Conservation (phyloP, 2,113 vertebrate species). For the Ranitomeya imitator region DNA sequence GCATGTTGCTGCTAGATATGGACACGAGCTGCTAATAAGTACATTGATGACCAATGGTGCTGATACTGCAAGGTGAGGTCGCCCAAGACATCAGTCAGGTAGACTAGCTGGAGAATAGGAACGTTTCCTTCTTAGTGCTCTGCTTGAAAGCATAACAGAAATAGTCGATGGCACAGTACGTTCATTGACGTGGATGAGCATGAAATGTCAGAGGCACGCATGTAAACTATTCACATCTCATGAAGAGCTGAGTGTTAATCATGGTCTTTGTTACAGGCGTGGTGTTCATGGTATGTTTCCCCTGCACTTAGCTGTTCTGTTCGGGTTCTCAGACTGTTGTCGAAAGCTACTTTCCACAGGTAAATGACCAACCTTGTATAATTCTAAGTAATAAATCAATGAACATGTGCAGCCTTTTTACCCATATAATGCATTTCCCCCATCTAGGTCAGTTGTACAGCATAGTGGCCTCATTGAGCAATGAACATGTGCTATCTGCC, state of each 20-base stretch:
- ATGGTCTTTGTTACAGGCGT: conserved; percentile 71
- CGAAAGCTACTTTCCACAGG: conserved; percentile 94
- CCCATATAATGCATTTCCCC: not conserved
- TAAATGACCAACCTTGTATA: conserved; percentile 61
- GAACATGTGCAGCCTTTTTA: not conserved
- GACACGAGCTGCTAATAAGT: conserved; percentile 94
- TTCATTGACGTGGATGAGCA: not conserved
- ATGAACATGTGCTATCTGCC: conserved; percentile 81
- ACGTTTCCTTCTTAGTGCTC: not conserved
- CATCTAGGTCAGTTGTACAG: conserved; percentile 89
- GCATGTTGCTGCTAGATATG: conserved; percentile 92
- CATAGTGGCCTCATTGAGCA: conserved; percentile 87
- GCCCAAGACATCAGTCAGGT: not conserved
- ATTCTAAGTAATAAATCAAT: no score
- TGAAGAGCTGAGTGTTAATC: not conserved
- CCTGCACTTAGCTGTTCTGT: conserved; percentile 89
- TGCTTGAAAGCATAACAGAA: not conserved
- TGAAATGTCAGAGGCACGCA: not conserved
- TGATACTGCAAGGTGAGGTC: conserved; percentile 82
- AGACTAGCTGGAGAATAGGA: not conserved
- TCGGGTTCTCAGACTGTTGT: conserved; percentile 95
- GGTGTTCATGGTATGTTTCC: conserved; percentile 94
- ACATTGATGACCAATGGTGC: conserved; percentile 94
- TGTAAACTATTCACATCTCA: not conserved
- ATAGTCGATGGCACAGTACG: not conserved